Evolutionary conservation across 1,140 invertebrate species (phyloP), one percentile per base, ranked within the genome.

Genomic region (Rhyacophila brunnea): DNA sequence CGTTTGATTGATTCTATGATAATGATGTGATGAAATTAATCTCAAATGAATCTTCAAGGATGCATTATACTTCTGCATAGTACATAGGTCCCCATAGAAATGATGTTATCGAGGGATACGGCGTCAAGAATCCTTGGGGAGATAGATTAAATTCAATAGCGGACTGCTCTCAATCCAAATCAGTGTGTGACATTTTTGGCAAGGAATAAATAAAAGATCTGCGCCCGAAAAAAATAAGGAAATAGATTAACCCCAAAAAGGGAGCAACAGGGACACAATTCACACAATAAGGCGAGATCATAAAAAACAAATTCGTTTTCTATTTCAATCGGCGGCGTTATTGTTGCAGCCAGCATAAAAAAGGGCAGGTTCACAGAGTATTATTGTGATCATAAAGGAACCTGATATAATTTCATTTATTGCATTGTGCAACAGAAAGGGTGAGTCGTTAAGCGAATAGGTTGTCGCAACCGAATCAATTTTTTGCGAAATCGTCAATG

Each of bases 281-380:
- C n/a, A 32, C 40, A 64, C 62, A 64, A 60, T 64, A 38, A 20
- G 32, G 35, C 52, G 35, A 46, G 53, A 60, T 64, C 62, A 56
- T 64, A 64, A 60, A 63, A 64, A 64, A 64, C 62, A 64, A 64
- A 64, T 64, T 64, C 62, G 62, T 60, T 64, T 64, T 60, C 62
- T 60, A 64, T 64, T 64, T 52, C 52, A 55, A 48, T 57, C 23
- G 46, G 43, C 45, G 47, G 43, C 52, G 47, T 51, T 48, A 64
- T 64, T 64, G 51, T 64, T 60, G 52, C 56, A 57, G 57, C 51
- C 38, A 43, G 56, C 38, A 48, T 55, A 53, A 63, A 63, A 28
- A 63, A 60, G 53, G 57, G 57, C 57, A 56, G 51, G 52, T 64
- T 57, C 36, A 44, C 14, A 38, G 17, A 36, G 49, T 49, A 60